These are phyloP conservation scores for Pachyramphus minor DNA, from an alignment of 2,113 vertebrate species.

Conservation along the genomic window DNA sequence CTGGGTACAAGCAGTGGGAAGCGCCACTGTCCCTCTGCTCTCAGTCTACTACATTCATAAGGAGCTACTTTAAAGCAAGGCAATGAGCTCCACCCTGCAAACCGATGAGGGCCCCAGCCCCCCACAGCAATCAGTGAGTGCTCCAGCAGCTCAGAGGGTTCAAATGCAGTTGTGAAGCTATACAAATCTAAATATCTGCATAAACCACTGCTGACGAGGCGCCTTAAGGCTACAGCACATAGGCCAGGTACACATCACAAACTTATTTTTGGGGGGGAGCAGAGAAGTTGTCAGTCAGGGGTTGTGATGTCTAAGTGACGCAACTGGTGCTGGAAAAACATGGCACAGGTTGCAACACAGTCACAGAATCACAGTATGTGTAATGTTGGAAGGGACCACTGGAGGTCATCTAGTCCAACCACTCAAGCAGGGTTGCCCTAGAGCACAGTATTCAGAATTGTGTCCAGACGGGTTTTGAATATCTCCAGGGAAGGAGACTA, in stretches of 20 bases:
- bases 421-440: not conserved
- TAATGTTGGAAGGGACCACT: not conserved
- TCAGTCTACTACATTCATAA: conserved; percentile 8
- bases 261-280: not conserved
- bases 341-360: not conserved
- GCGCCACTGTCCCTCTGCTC: conserved; percentile 1
- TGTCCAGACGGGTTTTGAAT: not conserved
- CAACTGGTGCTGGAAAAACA: not conserved
- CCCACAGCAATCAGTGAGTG: not conserved
- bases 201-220: not conserved
- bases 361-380: not conserved
- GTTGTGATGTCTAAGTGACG: not conserved
- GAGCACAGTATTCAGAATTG: not conserved
- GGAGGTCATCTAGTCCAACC: not conserved
- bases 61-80: not conserved
- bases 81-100: not conserved
- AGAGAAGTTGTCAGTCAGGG: not conserved
- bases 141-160: not conserved
- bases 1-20: conserved; percentile 33
- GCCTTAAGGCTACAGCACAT: not conserved
- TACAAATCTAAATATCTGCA: not conserved
- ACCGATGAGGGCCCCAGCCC: not conserved
- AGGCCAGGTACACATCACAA: not conserved
- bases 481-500: not conserved
- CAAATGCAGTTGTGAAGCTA: not conserved